Evolutionary conservation across 2,888 invertebrate species (phyloP), one percentile per base, ranked within the genome.

Genomic region (Griposia aprilina): DNA sequence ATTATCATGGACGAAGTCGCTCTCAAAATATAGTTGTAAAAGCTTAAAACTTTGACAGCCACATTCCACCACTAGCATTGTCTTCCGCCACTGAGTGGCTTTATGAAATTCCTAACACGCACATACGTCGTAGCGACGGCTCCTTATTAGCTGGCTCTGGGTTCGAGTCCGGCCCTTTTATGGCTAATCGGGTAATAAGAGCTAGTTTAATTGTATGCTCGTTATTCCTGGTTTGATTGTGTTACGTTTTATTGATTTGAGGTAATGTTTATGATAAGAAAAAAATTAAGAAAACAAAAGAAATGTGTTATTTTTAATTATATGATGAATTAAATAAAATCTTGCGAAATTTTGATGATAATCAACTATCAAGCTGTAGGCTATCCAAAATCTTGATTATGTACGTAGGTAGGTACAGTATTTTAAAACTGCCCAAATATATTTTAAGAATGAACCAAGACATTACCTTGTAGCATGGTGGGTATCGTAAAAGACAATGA

Each of bases 61-160:
- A 48, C 66, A 69, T 10, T 1, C 55, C 23, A 52, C 74, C 45
- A 50, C 77, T 62, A 76, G 73, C 66, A 81, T 78, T 76, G 83
- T 88, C 87, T 84, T 79, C 74, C 81, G 69, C 65, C 48, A 80
- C 81, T 87, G 84, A 90, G 88, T 90, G 80, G 88, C 89, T 84
- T 87, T 89, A 91, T 90, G 90, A 91, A 90, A 91, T 90, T 90
- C 90, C 90, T 90, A 74, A 81, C 84, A 83, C 81, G 80, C 82
- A 78, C 84, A 78, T 83, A 81, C 59, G 81, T 79, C 78, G 82
- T 79, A 79, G 88, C 85, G 83, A 76, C 85, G 82, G 74, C 78
- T 81, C 82, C 72, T 88, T 89, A 89, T 85, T 88, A 85, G 87
- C 81, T 55, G 66, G 57, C 62, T 36, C 45, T 62, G 83, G 80